Evolutionary conservation across 2,888 invertebrate genomes (phyloP).

Genomic region (Melikaiella ostensackeni): DNA sequence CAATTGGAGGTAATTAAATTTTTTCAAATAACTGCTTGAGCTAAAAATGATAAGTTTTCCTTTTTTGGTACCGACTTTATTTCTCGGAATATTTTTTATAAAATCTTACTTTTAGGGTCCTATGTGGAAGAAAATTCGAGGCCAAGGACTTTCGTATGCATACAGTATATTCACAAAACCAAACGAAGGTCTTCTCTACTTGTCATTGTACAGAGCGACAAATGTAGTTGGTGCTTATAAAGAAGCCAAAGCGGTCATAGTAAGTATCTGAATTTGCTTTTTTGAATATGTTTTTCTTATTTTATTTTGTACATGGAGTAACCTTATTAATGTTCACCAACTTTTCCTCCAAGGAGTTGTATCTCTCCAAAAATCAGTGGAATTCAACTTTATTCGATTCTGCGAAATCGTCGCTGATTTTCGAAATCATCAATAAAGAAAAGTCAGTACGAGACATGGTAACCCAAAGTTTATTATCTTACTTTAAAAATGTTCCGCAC

Average conservation of each 20-base stretch:
- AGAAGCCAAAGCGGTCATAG: slow-evolving; percentile 86
- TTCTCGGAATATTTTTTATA: background rate
- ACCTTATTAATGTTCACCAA: slow-evolving; percentile 14
- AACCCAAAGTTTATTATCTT: slow-evolving; percentile 84
- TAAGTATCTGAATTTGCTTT: slow-evolving; percentile 72
- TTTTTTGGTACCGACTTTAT: background rate
- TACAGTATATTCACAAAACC: slow-evolving; percentile 83
- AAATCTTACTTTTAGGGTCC: slow-evolving; percentile 83
- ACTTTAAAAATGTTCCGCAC: slow-evolving; percentile 83
- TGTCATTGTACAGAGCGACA: slow-evolving; percentile 87
- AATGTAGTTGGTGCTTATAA: slow-evolving; percentile 89
- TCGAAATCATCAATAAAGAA: slow-evolving; percentile 89
- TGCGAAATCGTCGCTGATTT: slow-evolving; percentile 91
- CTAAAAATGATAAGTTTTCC: background rate
- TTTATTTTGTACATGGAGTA: background rate
- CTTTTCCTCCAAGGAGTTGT: slow-evolving; percentile 78
- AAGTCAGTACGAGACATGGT: slow-evolving; percentile 88
- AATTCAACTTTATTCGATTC: slow-evolving; percentile 88
- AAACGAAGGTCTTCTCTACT: slow-evolving; percentile 85
- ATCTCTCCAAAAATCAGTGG: slow-evolving; percentile 82
- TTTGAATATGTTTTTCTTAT: background rate
- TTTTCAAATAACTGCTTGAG: background rate
- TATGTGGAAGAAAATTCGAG: slow-evolving; percentile 92
- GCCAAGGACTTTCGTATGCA: slow-evolving; percentile 90
- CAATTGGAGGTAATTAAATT: slow-evolving; percentile 85